Evolutionary conservation across 2,888 invertebrate species (phyloP).

Genomic region (Pediacus dermestoides): DNA sequence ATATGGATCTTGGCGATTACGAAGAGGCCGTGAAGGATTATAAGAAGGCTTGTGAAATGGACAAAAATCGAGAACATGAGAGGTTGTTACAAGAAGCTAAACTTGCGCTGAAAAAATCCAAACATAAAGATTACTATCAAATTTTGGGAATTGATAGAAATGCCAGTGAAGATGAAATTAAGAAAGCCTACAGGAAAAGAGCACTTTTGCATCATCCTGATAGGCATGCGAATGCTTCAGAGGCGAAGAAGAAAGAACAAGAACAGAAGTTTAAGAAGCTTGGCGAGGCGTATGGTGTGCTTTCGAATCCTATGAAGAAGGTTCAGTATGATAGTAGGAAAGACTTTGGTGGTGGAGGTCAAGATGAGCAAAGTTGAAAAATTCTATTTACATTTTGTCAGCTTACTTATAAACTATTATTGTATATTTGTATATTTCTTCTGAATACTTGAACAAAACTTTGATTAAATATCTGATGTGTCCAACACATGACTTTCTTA

Average conservation of each 20-base stretch:
- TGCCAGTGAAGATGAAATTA: slow-evolving; percentile 88
- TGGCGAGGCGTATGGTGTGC: slow-evolving; percentile 90
- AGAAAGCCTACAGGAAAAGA: slow-evolving; percentile 88
- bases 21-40: slow-evolving; percentile 91
- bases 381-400: slow-evolving; percentile 1
- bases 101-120: slow-evolving; percentile 81
- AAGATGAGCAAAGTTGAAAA: slow-evolving; percentile 46
- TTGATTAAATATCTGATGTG: no score
- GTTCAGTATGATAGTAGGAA: slow-evolving; percentile 88
- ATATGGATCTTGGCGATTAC: slow-evolving; percentile 75
- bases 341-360: slow-evolving; percentile 76
- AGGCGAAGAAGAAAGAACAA: slow-evolving; percentile 81
- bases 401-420: no score
- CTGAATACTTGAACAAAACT: no score
- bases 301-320: slow-evolving; percentile 88
- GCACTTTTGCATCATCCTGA: slow-evolving; percentile 93
- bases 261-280: slow-evolving; percentile 94
- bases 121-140: slow-evolving; percentile 95
- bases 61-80: slow-evolving; percentile 77
- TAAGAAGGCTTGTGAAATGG: slow-evolving; percentile 78
- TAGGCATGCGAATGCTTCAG: slow-evolving; percentile 84
- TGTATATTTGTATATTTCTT: no score
- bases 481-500: no score
- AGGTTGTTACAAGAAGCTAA: slow-evolving; percentile 83
- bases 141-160: slow-evolving; percentile 81